Percentiles rank a stretch among this genome's conserved stretches.
phyloP scores from a whole-genome alignment of 2,888 invertebrate species.

The Cerceris ruficornis region DNA sequence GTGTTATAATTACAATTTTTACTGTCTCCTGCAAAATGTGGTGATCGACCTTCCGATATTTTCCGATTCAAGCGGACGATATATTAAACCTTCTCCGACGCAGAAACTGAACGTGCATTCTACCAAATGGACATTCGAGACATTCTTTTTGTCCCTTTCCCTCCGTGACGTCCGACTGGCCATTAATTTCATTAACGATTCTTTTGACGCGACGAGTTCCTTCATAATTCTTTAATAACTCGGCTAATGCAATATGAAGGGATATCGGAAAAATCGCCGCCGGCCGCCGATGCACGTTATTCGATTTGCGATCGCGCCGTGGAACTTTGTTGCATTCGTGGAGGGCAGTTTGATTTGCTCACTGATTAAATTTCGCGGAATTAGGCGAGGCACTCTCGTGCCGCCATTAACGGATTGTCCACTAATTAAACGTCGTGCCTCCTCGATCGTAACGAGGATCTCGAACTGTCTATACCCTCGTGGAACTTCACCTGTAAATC shows the following conservation, averaged over 20 bases:
- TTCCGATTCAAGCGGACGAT: no score
- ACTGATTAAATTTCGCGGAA: constrained; percentile 54
- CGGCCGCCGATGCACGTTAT: constrained; percentile 19
- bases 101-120: no score
- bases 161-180: no score
- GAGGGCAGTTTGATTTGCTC: constrained; percentile 35
- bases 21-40: no score
- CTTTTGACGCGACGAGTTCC: neutral
- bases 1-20: no score
- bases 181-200: neutral
- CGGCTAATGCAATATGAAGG: constrained; percentile 10
- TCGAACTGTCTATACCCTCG: neutral
- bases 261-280: constrained; percentile 35
- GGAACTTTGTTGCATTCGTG: constrained; percentile 16
- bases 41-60: no score
- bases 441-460: constrained; percentile 30
- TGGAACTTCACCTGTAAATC: neutral
- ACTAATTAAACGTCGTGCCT: constrained; percentile 47
- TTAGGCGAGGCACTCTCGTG: constrained; percentile 24
- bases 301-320: constrained; percentile 40
- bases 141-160: no score
- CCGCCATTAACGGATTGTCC: constrained; percentile 56
- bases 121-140: no score
- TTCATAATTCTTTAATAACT: constrained; percentile 26
- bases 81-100: no score